Conservation (phyloP, 2,797 vertebrate genomes). For the Coregonus ussuriensis region DNA sequence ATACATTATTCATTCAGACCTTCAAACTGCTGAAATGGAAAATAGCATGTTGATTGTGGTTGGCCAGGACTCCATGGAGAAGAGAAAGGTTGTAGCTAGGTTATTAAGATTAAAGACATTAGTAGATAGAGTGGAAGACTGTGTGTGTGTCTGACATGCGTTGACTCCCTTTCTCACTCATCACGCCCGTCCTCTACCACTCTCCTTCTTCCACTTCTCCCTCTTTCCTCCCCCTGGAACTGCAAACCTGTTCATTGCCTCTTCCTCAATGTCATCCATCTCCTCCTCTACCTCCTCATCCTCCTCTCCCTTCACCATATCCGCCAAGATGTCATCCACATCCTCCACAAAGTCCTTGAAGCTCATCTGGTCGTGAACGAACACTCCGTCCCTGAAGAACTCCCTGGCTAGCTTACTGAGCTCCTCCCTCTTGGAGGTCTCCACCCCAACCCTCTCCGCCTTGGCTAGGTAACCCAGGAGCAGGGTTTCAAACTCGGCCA, state of each 20-base stretch:
- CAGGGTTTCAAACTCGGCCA: slow-evolving; percentile 68
- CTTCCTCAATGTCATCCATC: slow-evolving; percentile 74
- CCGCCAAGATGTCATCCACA: slow-evolving; percentile 86
- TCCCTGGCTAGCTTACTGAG: slow-evolving; percentile 64
- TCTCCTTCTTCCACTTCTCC: slow-evolving; percentile 59
- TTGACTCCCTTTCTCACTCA: not conserved
- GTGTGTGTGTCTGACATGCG: slow-evolving; percentile 13
- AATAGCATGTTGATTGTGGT: not conserved
- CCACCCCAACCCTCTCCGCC: slow-evolving; percentile 60
- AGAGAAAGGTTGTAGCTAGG: too few relatives aligned
- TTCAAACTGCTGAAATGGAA: not conserved
- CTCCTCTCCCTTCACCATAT: slow-evolving; percentile 75
- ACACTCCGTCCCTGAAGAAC: slow-evolving; percentile 82
- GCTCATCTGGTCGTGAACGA: slow-evolving; percentile 82
- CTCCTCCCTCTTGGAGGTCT: slow-evolving; percentile 42
- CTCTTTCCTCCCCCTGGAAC: slow-evolving; percentile 39
- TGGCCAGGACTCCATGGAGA: too few relatives aligned
- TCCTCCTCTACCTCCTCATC: slow-evolving; percentile 69
- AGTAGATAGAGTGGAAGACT: too few relatives aligned
- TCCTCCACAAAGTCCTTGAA: slow-evolving; percentile 88
- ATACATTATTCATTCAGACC: not conserved
- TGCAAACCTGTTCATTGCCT: slow-evolving; percentile 71
- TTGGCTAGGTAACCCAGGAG: slow-evolving; percentile 76
- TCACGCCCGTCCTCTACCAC: slow-evolving; percentile 58
- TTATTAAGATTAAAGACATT: not conserved